Evolutionary conservation across 2,888 invertebrate genomes (phyloP).

Genomic region (Pharmacophagus antenor): DNA sequence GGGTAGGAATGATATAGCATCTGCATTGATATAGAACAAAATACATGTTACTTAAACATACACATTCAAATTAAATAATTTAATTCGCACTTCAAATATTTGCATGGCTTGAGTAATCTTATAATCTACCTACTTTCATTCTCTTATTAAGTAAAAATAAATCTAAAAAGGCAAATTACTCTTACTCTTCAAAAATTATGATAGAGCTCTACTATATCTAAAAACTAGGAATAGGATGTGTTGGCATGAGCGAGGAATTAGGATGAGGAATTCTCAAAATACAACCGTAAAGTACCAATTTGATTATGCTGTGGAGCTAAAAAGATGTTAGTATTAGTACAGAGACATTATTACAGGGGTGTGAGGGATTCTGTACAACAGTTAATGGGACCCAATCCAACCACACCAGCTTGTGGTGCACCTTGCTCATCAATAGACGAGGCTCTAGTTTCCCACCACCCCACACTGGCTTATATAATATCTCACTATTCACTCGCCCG

Average conservation of each 20-base stretch:
- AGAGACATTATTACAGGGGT: too few species aligned
- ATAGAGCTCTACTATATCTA: neutral
- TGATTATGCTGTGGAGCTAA: neutral
- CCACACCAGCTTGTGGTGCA: too few species aligned
- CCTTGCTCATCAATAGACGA: too few species aligned
- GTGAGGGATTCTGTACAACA: too few species aligned
- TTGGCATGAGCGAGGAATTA: neutral
- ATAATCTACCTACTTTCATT: constrained; percentile 12
- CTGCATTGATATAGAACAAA: constrained; percentile 16
- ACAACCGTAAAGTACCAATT: neutral
- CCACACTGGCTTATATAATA: too few species aligned
- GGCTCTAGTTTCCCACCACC: too few species aligned
- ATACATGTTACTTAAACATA: constrained; percentile 24
- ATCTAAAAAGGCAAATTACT: constrained; percentile 28
- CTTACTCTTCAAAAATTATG: constrained; percentile 4
- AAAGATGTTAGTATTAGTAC: neutral
- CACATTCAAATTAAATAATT: constrained; percentile 13
- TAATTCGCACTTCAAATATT: constrained; percentile 15
- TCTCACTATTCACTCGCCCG: too few species aligned
- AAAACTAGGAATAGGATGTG: neutral
- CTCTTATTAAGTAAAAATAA: constrained; percentile 27
- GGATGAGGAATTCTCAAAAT: neutral
- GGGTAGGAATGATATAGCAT: neutral
- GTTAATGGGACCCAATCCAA: too few species aligned
- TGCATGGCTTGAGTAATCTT: constrained; percentile 25